These are phyloP conservation scores for Fabriciana adippe DNA, from an alignment of 2,888 invertebrate genomes.

Conservation along the genomic window DNA sequence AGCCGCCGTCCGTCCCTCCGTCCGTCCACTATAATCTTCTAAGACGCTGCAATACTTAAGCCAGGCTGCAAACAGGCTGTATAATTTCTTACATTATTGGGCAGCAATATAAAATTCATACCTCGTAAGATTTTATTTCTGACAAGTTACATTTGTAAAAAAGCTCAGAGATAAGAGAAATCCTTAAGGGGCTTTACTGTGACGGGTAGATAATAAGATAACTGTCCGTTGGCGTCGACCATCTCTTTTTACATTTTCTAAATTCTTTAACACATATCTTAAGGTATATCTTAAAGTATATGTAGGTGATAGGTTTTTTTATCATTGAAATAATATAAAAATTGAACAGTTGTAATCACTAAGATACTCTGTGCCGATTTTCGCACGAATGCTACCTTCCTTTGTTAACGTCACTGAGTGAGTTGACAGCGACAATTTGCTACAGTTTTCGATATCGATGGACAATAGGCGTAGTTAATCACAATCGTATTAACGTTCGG, in stretches of 20 bases:
- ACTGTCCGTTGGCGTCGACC: slow-evolving; percentile 2
- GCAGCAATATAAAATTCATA: background rate
- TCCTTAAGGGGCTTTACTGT: background rate
- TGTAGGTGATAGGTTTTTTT: no score
- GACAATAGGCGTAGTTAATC: no score
- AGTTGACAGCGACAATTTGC: no score
- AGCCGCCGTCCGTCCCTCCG: slow-evolving; percentile 39
- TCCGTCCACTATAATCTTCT: slow-evolving; percentile 53
- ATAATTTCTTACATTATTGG: background rate
- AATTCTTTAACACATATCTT: no score
- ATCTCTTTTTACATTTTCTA: background rate
- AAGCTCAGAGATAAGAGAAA: background rate
- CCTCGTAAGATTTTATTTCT: background rate
- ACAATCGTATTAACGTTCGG: no score
- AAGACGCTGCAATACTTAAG: slow-evolving; percentile 43
- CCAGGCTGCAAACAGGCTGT: slow-evolving; percentile 19
- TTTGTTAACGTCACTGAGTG: no score
- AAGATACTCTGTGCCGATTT: no score
- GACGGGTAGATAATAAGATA: slow-evolving; percentile 17
- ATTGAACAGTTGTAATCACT: no score
- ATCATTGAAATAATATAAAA: no score
- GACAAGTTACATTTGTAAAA: background rate
- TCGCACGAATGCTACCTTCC: no score
- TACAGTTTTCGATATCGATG: no score
- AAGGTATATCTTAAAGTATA: no score